Evolutionary conservation across 2,797 vertebrate genomes (phyloP).

Genomic region (Gymnothorax javanicus): DNA sequence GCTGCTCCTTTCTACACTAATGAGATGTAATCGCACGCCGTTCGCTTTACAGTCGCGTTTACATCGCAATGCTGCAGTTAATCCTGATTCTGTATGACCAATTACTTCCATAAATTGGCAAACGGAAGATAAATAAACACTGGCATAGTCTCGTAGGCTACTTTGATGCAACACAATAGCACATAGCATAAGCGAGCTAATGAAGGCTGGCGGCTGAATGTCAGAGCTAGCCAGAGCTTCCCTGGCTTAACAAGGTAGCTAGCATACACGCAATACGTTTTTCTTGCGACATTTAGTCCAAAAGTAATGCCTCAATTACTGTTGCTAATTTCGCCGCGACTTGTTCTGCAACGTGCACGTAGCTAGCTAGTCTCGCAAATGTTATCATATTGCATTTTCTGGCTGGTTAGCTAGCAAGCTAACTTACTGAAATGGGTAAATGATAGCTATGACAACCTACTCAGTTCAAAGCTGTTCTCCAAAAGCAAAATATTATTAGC

Average conservation of each 20-base stretch:
- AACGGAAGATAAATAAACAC: not conserved
- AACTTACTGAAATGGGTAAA: constrained; percentile 1
- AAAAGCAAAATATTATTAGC: constrained; percentile 38
- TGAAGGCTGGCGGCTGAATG: not conserved
- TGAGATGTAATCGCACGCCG: not conserved
- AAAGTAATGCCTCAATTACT: not conserved
- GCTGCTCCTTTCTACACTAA: not conserved
- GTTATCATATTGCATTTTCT: constrained; percentile 2
- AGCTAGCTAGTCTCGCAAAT: constrained; percentile 4
- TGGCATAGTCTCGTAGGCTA: not conserved
- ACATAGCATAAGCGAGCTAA: not conserved
- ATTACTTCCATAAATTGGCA: not conserved
- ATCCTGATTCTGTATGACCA: not conserved
- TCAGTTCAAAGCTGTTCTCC: constrained; percentile 22
- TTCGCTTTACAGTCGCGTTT: not conserved
- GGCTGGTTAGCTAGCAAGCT: constrained; percentile 29
- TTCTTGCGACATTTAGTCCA: not conserved
- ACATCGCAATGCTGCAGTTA: not conserved
- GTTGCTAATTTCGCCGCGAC: not conserved
- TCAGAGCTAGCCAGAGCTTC: not conserved
- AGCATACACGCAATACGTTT: not conserved
- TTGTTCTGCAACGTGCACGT: not conserved
- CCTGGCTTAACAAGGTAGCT: not conserved
- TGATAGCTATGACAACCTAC: constrained; percentile 23
- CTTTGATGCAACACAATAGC: not conserved